Evolutionary conservation across 1,140 invertebrate species (phyloP), one percentile per base, ranked within the genome.

Genomic region (Ectropis grisescens): DNA sequence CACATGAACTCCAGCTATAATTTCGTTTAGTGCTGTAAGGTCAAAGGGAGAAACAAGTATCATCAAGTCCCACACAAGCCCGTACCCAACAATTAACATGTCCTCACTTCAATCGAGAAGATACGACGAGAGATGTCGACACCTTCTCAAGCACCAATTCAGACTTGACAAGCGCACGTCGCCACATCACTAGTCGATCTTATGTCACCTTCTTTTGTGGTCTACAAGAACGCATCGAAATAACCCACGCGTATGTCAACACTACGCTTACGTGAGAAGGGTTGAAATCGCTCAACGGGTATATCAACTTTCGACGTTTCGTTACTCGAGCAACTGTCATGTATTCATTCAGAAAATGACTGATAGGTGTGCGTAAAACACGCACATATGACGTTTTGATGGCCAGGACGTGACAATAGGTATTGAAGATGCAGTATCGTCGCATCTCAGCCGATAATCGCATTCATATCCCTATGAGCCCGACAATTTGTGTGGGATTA

Each of bases 401-500:
- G 35, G 36, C 23, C 36, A 11, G 37, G 29, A 19, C 29, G 35
- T 31, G 24, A 76, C 66, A 76, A 76, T 79, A 53, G 55, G 58
- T 58, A 76, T 74, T 76, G 66, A 76, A 74, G 71, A 62, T n/a
- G 56, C 49, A 37, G 55, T 44, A 58, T 57, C 51, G 66, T 64
- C 62, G 55, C 54, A 74, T 72, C 66, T 64, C 57, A 38, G 10
- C 44, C 54, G 58, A 66, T 75, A 68, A 79, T 71, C 67, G 55
- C 56, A 58, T 59, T 58, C 59, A 55, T 68, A 57, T 60, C 47
- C 54, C 55, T 52, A 51, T 59, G 47, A 48, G 37, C 51, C 49
- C 55, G 47, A 55, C 65, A 66, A 79, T 74, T 72, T 69, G 62
- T 70, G 57, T 69, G 49, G 60, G 62, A 64, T 71, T 59, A n/a